Evolutionary conservation across 2,113 vertebrate genomes (phyloP).

Genomic region (Bubalus kerabau): DNA sequence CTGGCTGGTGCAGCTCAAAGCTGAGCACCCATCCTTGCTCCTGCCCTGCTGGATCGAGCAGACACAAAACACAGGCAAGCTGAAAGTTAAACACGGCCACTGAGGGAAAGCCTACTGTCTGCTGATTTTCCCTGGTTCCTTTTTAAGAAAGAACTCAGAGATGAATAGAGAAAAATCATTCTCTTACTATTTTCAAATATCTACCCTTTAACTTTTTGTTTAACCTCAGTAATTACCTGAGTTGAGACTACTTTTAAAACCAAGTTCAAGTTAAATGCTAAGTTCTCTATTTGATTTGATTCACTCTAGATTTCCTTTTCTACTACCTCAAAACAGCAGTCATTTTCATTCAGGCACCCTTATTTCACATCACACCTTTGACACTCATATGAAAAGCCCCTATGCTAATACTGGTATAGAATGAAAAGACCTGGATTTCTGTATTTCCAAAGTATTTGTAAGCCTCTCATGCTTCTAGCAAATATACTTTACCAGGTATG

Average conservation of each 20-base stretch:
- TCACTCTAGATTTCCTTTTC: constrained; percentile 24
- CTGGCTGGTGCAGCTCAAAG: neutral
- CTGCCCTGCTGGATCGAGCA: neutral
- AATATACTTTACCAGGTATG: neutral
- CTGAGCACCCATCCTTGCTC: neutral
- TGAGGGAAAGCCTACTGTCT: neutral
- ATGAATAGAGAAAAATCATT: constrained; percentile 43
- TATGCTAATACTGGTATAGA: neutral
- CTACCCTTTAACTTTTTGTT: constrained; percentile 34
- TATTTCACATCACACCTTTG: neutral
- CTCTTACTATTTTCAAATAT: constrained; percentile 38
- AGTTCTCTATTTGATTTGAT: constrained; percentile 10
- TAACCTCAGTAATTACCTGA: constrained; percentile 31
- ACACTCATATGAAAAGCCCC: neutral
- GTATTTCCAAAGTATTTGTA: neutral
- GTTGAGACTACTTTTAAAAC: constrained; percentile 24
- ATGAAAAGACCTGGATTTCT: constrained; percentile 9
- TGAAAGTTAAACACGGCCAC: neutral
- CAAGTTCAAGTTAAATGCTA: constrained; percentile 17
- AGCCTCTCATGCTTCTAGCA: neutral
- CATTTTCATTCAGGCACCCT: constrained; percentile 17
- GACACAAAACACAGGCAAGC: neutral
- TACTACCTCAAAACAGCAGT: neutral
- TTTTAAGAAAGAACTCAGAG: neutral
- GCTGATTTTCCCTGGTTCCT: neutral